A percentile compares a stretch with the other conserved stretches of the same genome.
Conservation (phyloP, 1,140 invertebrate genomes). For the Eumaeus atala region DNA sequence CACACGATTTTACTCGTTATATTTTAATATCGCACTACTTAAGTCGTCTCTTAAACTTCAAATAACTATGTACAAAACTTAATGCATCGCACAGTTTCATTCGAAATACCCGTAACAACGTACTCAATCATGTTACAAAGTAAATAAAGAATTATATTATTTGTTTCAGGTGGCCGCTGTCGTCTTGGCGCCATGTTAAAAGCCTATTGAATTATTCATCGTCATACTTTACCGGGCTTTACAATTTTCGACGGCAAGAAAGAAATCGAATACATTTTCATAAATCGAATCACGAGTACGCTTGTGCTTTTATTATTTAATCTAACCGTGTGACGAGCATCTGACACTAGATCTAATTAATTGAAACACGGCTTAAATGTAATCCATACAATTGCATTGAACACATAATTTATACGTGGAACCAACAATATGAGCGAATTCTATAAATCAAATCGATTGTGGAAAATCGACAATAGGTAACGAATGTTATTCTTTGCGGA, state of each 20-base stretch:
- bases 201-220: conserved; percentile 65
- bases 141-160: conserved; percentile 55
- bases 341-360: too few relatives aligned
- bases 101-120: not conserved
- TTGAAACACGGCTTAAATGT: too few relatives aligned
- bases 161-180: conserved; percentile 63
- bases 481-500: conserved; percentile 8
- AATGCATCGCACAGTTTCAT: too few relatives aligned
- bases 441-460: conserved; percentile 17
- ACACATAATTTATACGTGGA: not conserved
- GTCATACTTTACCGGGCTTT: conserved; percentile 53
- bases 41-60: too few relatives aligned
- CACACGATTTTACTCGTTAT: too few relatives aligned
- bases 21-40: too few relatives aligned
- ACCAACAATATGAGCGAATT: conserved; percentile 16
- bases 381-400: too few relatives aligned
- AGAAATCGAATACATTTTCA: too few relatives aligned
- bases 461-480: conserved; percentile 24
- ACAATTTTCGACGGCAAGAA: not conserved
- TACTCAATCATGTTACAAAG: conserved; percentile 22
- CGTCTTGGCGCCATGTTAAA: conserved; percentile 41
- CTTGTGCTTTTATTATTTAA: too few relatives aligned
- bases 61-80: too few relatives aligned
- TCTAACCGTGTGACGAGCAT: too few relatives aligned
- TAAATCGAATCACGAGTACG: too few relatives aligned